Conservation (phyloP, 2,888 invertebrate species). For the Crioceris asparagi region DNA sequence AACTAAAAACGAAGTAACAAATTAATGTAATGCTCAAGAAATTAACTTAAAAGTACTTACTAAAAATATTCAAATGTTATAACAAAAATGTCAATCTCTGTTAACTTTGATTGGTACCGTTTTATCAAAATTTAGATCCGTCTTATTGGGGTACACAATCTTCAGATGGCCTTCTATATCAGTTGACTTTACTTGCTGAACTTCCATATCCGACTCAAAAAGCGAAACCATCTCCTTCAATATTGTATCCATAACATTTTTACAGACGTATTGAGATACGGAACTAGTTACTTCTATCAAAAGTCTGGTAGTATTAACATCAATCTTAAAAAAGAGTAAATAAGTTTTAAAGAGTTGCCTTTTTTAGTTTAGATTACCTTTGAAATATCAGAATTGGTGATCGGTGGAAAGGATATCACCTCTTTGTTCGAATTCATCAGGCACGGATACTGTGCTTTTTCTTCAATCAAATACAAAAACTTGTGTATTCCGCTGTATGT, state of each 20-base stretch:
- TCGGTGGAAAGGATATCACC: conserved; percentile 77
- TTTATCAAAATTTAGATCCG: conserved; percentile 40
- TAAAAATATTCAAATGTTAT: conserved; percentile 2
- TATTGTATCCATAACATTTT: conserved; percentile 55
- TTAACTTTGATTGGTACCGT: conserved; percentile 16
- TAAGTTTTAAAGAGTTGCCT: too few species aligned
- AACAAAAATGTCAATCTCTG: conserved; percentile 12
- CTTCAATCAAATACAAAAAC: conserved; percentile 69
- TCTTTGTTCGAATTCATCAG: conserved; percentile 51
- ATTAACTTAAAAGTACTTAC: conserved; percentile 1
- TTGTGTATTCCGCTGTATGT: conserved; percentile 75
- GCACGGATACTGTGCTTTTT: conserved; percentile 62
- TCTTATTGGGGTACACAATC: conserved; percentile 68
- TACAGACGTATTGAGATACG: conserved; percentile 52
- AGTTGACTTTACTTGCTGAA: conserved; percentile 61
- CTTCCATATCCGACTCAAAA: conserved; percentile 33
- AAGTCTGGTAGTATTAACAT: conserved; percentile 51
- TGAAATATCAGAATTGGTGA: conserved; percentile 72
- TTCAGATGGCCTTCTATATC: conserved; percentile 58
- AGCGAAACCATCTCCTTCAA: conserved; percentile 52
- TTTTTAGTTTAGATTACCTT: conserved; percentile 44
- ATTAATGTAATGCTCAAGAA: conserved; percentile 2
- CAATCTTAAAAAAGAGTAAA: conserved; percentile 47
- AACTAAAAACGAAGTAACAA: conserved; percentile 4
- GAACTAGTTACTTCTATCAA: conserved; percentile 70